A percentile compares a stretch with the other conserved stretches of the same genome.
phyloP scores from a whole-genome alignment of 2,888 invertebrate genomes.

The Oxytorus armatus region DNA sequence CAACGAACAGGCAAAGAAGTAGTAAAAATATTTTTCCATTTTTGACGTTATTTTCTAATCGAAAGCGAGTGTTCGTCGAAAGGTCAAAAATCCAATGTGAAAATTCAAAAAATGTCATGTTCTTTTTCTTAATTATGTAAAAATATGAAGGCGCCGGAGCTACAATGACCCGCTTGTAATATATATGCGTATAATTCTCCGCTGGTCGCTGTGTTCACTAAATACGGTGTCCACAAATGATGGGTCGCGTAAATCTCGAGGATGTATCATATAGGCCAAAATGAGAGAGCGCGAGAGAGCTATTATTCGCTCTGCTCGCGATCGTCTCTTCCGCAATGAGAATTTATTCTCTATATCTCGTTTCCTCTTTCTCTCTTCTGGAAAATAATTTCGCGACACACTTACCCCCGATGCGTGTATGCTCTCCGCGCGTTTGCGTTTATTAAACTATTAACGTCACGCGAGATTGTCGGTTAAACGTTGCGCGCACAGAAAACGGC shows the following conservation, averaged over 20 bases:
- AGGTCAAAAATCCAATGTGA: too few species aligned
- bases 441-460: conserved; percentile 64
- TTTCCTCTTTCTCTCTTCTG: conserved; percentile 31
- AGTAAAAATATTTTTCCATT: too few species aligned
- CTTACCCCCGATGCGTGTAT: conserved; percentile 40
- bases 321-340: conserved; percentile 39
- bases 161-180: too few species aligned
- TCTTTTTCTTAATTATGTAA: too few species aligned
- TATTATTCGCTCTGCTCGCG: conserved; percentile 44
- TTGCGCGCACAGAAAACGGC: conserved; percentile 34
- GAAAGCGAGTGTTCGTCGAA: too few species aligned
- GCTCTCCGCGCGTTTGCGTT: conserved; percentile 14
- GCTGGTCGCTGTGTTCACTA: conserved; percentile 9
- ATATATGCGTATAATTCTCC: conserved; percentile 12
- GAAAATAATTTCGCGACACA: conserved; percentile 55
- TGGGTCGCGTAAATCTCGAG: conserved; percentile 54
- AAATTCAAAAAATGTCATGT: too few species aligned
- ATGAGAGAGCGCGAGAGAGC: conserved; percentile 13
- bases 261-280: conserved; percentile 34
- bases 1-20: too few species aligned
- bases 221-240: conserved; percentile 37
- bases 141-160: too few species aligned
- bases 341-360: conserved; percentile 19
- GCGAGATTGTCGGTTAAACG: conserved; percentile 38
- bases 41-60: too few species aligned